These are phyloP conservation scores for Trissolcus brochymenae DNA, from an alignment of 2,888 invertebrate species.

Conservation along the genomic window DNA sequence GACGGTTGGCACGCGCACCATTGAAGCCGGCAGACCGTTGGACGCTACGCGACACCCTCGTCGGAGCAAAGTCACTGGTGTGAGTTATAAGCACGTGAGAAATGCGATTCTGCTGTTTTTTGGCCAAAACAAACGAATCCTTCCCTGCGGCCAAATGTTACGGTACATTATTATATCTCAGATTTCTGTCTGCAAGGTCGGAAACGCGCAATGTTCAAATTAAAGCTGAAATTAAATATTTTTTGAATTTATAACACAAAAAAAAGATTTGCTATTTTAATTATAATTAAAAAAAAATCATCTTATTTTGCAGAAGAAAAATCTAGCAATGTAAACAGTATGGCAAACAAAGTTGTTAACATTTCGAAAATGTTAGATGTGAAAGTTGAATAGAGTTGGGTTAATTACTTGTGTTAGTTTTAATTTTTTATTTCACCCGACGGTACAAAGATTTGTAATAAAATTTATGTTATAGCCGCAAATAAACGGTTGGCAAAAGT, in stretches of 20 bases:
- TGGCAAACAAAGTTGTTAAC: too few relatives aligned
- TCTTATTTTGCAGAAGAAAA: not conserved
- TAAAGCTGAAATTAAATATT: constrained; percentile 18
- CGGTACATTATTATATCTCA: constrained; percentile 29
- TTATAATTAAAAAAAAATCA: not conserved
- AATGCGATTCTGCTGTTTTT: constrained; percentile 43
- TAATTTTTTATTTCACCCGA: too few relatives aligned
- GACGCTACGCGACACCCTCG: constrained; percentile 61
- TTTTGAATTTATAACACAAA: not conserved
- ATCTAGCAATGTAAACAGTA: too few relatives aligned
- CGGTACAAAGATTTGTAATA: not conserved
- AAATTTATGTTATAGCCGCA: constrained; percentile 21
- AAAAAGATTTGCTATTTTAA: not conserved
- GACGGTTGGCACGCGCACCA: constrained; percentile 71
- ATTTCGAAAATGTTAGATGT: too few relatives aligned
- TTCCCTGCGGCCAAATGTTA: constrained; percentile 18
- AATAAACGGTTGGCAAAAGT: constrained; percentile 38
- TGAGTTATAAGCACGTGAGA: constrained; percentile 36
- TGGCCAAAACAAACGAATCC: constrained; percentile 16
- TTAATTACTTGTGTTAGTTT: not conserved
- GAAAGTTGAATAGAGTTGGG: not conserved
- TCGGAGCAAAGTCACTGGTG: constrained; percentile 34
- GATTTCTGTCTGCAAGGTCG: constrained; percentile 22
- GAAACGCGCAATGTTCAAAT: constrained; percentile 12
- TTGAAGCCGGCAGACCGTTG: constrained; percentile 60